Evolutionary conservation across 2,797 vertebrate species (phyloP).

Genomic region (Sebastes itinus): DNA sequence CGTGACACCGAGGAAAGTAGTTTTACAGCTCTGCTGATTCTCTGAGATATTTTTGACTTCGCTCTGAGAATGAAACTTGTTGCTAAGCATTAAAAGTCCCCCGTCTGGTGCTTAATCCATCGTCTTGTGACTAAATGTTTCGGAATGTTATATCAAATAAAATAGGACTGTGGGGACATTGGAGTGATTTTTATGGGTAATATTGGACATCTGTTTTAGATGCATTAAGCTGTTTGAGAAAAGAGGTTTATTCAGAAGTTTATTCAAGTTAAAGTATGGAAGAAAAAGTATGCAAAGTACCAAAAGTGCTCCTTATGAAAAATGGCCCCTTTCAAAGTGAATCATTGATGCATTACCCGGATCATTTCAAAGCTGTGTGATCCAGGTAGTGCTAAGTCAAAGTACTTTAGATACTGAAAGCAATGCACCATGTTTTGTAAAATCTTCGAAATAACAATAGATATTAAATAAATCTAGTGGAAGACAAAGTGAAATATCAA

Average conservation of each 20-base stretch:
- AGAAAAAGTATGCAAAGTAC: neutral
- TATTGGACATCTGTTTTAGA: neutral
- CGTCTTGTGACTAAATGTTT: neutral
- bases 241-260: neutral
- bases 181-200: neutral
- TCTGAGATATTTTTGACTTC: slow-evolving; percentile 22
- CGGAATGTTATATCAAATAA: neutral
- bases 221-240: neutral
- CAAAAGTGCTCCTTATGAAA: neutral
- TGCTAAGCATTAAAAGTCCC: slow-evolving; percentile 36
- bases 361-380: neutral
- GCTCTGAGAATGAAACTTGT: slow-evolving; percentile 9
- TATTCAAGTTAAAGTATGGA: neutral
- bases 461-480: too few relatives aligned
- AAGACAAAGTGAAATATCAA: neutral
- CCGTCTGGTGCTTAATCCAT: neutral
- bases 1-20: slow-evolving; percentile 21
- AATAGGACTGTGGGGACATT: neutral
- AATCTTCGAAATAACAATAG: neutral
- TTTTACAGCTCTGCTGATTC: slow-evolving; percentile 29
- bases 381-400: neutral
- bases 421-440: neutral
- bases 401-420: neutral
- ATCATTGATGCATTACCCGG: neutral
- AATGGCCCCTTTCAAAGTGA: neutral